Conservation (phyloP, 2,888 invertebrate species). For the Steromphala cineraria region DNA sequence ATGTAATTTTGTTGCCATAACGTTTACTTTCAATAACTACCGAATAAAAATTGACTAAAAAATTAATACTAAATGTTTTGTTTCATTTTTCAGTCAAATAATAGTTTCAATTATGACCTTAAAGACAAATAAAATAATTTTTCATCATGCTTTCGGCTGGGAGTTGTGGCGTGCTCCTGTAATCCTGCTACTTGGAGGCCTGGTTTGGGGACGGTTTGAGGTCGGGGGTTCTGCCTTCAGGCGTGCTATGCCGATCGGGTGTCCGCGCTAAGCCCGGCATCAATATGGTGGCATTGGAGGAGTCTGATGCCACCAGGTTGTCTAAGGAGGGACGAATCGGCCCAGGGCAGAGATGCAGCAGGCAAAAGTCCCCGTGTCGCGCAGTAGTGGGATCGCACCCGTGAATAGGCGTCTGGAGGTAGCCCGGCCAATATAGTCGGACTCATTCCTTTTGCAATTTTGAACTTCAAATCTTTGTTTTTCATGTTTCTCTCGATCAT, state of each 20-base stretch:
- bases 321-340: constrained; percentile 96
- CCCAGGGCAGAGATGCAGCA: constrained; percentile 81
- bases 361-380: constrained; percentile 98
- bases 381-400: constrained; percentile 95
- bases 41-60: too few species aligned
- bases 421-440: constrained; percentile 89
- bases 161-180: constrained; percentile 81
- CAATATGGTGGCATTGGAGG: constrained; percentile 83
- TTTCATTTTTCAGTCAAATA: too few species aligned
- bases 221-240: constrained; percentile 84
- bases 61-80: too few species aligned
- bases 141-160: neutral
- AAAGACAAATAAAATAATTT: neutral
- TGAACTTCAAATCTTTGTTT: too few species aligned
- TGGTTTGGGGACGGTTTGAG: constrained; percentile 93
- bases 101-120: too few species aligned
- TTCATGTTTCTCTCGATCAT: too few species aligned
- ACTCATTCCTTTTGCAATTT: constrained; percentile 77
- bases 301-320: constrained; percentile 90
- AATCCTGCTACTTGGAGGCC: constrained; percentile 97
- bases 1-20: too few species aligned
- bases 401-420: constrained; percentile 88
- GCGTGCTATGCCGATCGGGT: constrained; percentile 49
- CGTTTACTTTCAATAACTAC: too few species aligned
- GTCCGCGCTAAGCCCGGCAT: constrained; percentile 35